Percentiles rank a stretch among this genome's conserved stretches.
Evolutionary conservation across 1,140 invertebrate genomes (phyloP).

Genomic region (Contarinia nasturtii): DNA sequence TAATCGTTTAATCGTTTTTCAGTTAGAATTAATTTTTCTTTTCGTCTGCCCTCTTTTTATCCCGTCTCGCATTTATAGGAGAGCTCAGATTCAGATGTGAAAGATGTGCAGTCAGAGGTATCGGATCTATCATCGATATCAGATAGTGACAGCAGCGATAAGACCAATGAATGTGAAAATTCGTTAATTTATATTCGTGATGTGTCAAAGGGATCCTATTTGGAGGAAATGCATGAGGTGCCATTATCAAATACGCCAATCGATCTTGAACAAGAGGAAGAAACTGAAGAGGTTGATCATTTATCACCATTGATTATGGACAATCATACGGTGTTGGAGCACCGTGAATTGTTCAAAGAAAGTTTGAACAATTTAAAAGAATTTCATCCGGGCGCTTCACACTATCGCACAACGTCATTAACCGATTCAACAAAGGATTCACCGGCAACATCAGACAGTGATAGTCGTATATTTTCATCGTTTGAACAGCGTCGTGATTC

Average conservation of each 20-base stretch:
- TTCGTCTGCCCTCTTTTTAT: background rate
- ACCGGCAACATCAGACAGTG: slow-evolving; percentile 42
- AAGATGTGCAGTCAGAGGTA: background rate
- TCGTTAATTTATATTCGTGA: background rate
- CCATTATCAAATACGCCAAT: slow-evolving; percentile 1
- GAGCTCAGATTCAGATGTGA: background rate
- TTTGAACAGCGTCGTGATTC: slow-evolving; percentile 14
- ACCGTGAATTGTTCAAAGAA: slow-evolving; percentile 8
- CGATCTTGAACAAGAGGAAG: slow-evolving; percentile 8
- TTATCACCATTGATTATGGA: slow-evolving; percentile 20
- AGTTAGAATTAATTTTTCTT: background rate
- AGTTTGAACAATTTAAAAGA: slow-evolving; percentile 14
- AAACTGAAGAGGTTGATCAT: slow-evolving; percentile 18
- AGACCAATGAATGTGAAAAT: background rate
- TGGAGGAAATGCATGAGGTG: slow-evolving; percentile 1
- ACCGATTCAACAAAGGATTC: slow-evolving; percentile 36
- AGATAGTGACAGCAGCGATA: background rate
- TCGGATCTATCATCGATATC: background rate
- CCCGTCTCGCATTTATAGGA: background rate
- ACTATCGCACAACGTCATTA: background rate
- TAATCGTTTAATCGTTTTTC: no score
- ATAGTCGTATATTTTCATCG: slow-evolving; percentile 35
- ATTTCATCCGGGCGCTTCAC: slow-evolving; percentile 2
- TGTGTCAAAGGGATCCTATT: background rate
- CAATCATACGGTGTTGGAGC: slow-evolving; percentile 11